These are phyloP conservation scores for Thaleichthys pacificus DNA, from an alignment of 2,797 vertebrate genomes.

Conservation along the genomic window DNA sequence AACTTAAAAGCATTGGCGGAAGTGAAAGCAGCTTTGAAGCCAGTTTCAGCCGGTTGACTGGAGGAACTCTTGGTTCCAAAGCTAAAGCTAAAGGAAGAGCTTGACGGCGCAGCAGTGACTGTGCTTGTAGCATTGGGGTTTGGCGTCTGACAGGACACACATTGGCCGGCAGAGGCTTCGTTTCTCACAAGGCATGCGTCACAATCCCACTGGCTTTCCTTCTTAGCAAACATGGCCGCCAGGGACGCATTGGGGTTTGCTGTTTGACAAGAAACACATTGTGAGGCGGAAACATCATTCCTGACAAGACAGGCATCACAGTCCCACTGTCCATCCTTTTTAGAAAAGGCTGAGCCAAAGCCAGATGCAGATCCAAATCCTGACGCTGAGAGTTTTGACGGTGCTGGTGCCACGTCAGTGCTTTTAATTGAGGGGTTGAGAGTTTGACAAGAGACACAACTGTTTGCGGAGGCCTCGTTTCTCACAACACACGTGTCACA, in stretches of 20 bases:
- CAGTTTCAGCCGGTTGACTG: slow-evolving; percentile 73
- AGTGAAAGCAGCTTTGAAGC: slow-evolving; percentile 77
- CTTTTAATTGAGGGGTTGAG: slow-evolving; percentile 69
- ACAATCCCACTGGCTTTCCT: slow-evolving; percentile 77
- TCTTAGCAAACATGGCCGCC: slow-evolving; percentile 60
- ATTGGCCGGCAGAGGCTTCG: slow-evolving; percentile 67
- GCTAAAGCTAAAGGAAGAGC: slow-evolving; percentile 66
- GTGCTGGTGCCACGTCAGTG: slow-evolving; percentile 29
- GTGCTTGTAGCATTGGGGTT: slow-evolving; percentile 75
- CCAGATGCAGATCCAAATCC: slow-evolving; percentile 26
- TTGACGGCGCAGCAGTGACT: slow-evolving; percentile 50
- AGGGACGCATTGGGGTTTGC: slow-evolving; percentile 33
- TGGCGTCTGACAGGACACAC: slow-evolving; percentile 77
- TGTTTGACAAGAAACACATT: slow-evolving; percentile 66
- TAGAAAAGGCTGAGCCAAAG: slow-evolving; percentile 68
- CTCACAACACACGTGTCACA: slow-evolving; percentile 76
- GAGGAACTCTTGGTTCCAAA: slow-evolving; percentile 59
- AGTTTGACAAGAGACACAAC: slow-evolving; percentile 74
- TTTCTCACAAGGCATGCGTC: slow-evolving; percentile 77
- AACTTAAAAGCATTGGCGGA: slow-evolving; percentile 81
- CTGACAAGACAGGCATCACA: slow-evolving; percentile 81
- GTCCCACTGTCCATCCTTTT: slow-evolving; percentile 87
- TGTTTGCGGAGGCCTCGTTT: slow-evolving; percentile 72
- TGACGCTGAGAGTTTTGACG: slow-evolving; percentile 37
- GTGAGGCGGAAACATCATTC: slow-evolving; percentile 67